Conservation (phyloP, 2,797 vertebrate genomes). For the Urophycis tenuis region DNA sequence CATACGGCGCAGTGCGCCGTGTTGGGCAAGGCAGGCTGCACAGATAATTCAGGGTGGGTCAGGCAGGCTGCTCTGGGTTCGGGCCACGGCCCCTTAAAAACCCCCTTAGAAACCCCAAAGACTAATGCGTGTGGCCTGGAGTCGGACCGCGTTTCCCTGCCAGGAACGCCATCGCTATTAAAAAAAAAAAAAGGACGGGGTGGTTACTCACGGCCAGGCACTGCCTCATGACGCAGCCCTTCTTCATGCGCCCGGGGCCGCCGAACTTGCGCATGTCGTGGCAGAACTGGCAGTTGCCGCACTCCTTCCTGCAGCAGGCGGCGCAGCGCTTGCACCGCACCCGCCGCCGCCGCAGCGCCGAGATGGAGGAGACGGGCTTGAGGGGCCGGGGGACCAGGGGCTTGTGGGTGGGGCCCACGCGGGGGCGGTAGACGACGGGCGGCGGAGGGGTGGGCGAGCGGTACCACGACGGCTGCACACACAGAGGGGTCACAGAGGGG, state of each 20-base stretch:
- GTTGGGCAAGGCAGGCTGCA: constrained; percentile 87
- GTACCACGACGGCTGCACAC: constrained; percentile 71
- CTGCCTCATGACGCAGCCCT: constrained; percentile 87
- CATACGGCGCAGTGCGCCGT: constrained; percentile 91
- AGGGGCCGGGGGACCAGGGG: constrained; percentile 36
- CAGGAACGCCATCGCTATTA: neutral
- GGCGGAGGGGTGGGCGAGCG: constrained; percentile 53
- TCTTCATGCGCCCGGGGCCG: constrained; percentile 92
- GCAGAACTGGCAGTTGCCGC: constrained; percentile 91
- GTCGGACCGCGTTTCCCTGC: neutral
- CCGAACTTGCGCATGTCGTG: constrained; percentile 96
- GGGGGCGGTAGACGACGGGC: constrained; percentile 60
- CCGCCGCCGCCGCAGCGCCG: constrained; percentile 74
- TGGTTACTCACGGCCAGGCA: constrained; percentile 81
- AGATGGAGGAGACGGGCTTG: constrained; percentile 59
- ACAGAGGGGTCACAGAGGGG: neutral
- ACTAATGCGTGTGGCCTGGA: neutral
- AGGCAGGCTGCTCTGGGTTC: neutral
- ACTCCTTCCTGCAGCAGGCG: constrained; percentile 88
- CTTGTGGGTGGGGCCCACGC: constrained; percentile 42
- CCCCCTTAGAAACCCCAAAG: neutral
- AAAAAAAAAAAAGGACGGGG: neutral
- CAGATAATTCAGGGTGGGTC: constrained; percentile 10
- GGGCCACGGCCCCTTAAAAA: no score
- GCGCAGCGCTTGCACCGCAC: constrained; percentile 91